Conservation (phyloP, 1,140 invertebrate genomes). For the Aleiodes sp. region DNA sequence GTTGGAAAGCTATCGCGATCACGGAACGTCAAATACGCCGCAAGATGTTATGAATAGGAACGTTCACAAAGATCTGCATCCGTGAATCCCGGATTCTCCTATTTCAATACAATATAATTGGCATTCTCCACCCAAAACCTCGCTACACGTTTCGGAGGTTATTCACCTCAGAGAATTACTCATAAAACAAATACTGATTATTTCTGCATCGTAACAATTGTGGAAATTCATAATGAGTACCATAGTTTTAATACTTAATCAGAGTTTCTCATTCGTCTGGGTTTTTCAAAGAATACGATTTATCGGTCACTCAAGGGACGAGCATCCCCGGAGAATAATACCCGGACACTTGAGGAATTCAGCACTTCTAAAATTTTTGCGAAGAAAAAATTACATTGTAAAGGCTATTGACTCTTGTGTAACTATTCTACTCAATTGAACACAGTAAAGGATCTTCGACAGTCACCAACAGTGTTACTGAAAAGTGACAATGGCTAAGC, state of each 20-base stretch:
- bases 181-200: no score
- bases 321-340: neutral
- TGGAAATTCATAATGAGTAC: no score
- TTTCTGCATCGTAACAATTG: no score
- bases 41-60: no score
- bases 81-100: no score
- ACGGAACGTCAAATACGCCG: no score
- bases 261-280: neutral
- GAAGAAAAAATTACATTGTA: neutral
- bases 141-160: no score
- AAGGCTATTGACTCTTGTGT: neutral
- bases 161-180: no score
- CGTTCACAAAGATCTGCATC: no score
- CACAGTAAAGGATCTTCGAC: neutral
- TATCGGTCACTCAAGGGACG: neutral
- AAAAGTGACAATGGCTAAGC: neutral
- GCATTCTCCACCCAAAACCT: no score
- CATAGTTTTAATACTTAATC: neutral
- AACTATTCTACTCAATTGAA: slow-evolving; percentile 4
- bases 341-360: neutral
- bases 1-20: no score
- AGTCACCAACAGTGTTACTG: neutral
- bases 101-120: no score
- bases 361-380: neutral
- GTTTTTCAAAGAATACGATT: neutral